Evolutionary conservation across 2,888 invertebrate species (phyloP).

Genomic region (Habrosyne pyritoides): DNA sequence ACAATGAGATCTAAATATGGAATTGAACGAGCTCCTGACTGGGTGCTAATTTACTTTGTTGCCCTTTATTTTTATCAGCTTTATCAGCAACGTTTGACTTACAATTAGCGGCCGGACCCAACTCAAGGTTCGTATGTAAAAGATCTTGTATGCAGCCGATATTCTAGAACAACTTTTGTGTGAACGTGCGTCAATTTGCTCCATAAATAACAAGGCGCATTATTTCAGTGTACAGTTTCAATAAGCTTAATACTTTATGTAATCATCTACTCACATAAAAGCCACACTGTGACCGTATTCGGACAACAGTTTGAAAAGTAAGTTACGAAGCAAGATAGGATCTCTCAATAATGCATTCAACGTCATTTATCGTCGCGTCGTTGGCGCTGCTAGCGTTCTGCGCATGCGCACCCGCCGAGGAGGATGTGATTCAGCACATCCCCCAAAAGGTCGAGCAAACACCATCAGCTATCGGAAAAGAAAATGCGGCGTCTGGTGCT

Average conservation of each 20-base stretch:
- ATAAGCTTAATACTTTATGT: slow-evolving; percentile 65
- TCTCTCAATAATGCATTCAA: slow-evolving; percentile 72
- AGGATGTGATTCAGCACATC: slow-evolving; percentile 74
- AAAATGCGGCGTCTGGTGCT: slow-evolving; percentile 73
- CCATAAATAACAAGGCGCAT: slow-evolving; percentile 61
- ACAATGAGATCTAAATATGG: slow-evolving; percentile 29
- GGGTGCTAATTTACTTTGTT: slow-evolving; percentile 52
- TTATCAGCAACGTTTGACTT: slow-evolving; percentile 51
- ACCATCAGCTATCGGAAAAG: slow-evolving; percentile 76
- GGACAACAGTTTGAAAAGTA: slow-evolving; percentile 42
- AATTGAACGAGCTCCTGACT: slow-evolving; percentile 33
- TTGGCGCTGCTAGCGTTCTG: slow-evolving; percentile 70
- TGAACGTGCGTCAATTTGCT: slow-evolving; percentile 62
- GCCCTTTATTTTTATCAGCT: slow-evolving; percentile 57
- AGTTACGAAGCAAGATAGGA: slow-evolving; percentile 68
- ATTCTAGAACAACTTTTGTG: slow-evolving; percentile 47
- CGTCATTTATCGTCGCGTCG: slow-evolving; percentile 71
- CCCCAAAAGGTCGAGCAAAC: slow-evolving; percentile 68
- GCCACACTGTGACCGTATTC: slow-evolving; percentile 20
- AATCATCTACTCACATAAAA: slow-evolving; percentile 64
- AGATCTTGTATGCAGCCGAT: slow-evolving; percentile 51
- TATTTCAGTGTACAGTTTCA: slow-evolving; percentile 58
- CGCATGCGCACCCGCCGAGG: slow-evolving; percentile 64
- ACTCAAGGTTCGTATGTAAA: slow-evolving; percentile 59
- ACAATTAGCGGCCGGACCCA: slow-evolving; percentile 54